Percentiles rank a stretch among this genome's conserved stretches.
Conservation (phyloP, 2,888 invertebrate genomes). For the Cryptocheilus praepositus region DNA sequence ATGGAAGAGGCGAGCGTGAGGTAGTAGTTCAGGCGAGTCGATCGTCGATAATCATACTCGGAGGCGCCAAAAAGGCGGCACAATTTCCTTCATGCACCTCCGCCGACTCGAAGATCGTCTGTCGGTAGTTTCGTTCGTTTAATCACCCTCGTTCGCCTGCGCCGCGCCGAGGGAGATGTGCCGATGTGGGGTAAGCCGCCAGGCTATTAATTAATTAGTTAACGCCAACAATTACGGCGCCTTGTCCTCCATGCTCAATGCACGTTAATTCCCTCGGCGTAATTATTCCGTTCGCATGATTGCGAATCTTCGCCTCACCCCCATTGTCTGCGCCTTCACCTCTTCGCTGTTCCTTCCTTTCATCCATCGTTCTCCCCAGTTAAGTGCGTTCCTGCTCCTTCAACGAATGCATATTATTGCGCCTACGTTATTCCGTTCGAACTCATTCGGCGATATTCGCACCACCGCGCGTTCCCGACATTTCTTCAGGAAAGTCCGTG, state of each 20-base stretch:
- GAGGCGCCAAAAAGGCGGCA: conserved; percentile 11
- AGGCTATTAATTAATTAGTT: conserved; percentile 64
- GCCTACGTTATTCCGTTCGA: conserved; percentile 37
- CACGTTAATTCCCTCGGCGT: conserved; percentile 56
- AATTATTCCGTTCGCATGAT: conserved; percentile 61
- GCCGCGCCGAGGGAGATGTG: conserved; percentile 12
- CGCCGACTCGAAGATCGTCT: conserved; percentile 7
- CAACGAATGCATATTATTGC: conserved; percentile 43
- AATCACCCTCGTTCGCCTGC: conserved; percentile 17
- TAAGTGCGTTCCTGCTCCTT: conserved; percentile 29
- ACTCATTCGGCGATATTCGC: conserved; percentile 18
- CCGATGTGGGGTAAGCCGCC: too few species aligned
- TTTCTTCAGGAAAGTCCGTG: too few species aligned
- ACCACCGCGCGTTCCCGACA: too few species aligned
- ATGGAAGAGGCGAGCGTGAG: too few species aligned
- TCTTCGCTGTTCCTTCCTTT: conserved; percentile 13
- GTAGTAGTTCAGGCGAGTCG: neutral
- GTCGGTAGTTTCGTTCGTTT: conserved; percentile 24
- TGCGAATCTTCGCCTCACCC: conserved; percentile 32
- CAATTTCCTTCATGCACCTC: neutral
- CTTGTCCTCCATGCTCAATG: conserved; percentile 55
- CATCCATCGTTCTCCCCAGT: conserved; percentile 27
- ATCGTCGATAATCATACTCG: neutral
- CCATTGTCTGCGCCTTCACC: conserved; percentile 2
- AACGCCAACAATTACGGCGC: conserved; percentile 58